Conservation (phyloP, 2,888 invertebrate genomes). For the Aphodius granarius region DNA sequence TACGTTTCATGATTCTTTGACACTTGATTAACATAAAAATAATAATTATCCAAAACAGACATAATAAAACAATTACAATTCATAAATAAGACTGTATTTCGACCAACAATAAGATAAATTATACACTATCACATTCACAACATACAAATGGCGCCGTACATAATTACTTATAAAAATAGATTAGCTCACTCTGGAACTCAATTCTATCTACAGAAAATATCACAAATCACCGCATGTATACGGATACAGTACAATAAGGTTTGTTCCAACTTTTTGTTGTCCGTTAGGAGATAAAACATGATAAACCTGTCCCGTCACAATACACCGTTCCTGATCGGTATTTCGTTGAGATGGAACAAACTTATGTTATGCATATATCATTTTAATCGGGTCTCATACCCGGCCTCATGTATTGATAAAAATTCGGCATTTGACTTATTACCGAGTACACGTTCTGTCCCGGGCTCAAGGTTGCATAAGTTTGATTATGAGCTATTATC, state of each 20-base stretch:
- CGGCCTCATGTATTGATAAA: constrained; percentile 29
- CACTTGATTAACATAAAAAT: no score
- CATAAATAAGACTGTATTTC: not conserved
- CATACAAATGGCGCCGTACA: not conserved
- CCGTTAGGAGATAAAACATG: no score
- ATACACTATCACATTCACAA: not conserved
- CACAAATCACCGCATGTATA: not conserved
- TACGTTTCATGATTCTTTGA: no score
- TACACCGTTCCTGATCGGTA: no score
- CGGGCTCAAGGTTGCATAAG: constrained; percentile 54
- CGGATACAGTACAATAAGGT: not conserved
- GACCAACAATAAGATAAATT: not conserved
- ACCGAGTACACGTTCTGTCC: constrained; percentile 55
- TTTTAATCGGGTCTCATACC: not conserved
- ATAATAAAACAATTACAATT: not conserved
- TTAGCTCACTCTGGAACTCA: not conserved
- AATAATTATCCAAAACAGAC: no score
- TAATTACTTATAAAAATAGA: not conserved
- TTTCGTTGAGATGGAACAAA: no score
- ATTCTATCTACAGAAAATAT: not conserved
- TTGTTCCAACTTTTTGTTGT: no score
- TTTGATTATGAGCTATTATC: constrained; percentile 59
- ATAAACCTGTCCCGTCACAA: no score
- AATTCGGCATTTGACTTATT: constrained; percentile 58
- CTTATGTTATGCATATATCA: no score